phyloP scores from a whole-genome alignment of 2,113 vertebrate genomes.

The Verasper variegatus region DNA sequence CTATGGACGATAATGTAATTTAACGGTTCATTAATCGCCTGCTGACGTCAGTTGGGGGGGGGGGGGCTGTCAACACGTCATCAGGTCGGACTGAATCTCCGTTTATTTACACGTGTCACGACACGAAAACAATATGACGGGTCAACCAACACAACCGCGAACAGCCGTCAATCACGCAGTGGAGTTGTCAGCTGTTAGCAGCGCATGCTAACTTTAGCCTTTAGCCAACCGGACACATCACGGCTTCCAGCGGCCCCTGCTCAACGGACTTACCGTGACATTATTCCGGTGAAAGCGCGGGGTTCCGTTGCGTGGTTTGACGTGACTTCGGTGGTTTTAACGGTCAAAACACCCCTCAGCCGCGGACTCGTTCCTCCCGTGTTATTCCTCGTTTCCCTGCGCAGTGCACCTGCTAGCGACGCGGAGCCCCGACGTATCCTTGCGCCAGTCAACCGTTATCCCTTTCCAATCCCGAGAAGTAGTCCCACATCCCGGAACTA shows the following conservation, averaged over 20 bases:
- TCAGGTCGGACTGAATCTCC: neutral
- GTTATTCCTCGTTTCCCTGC: conserved; percentile 30
- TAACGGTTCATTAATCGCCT: conserved; percentile 27
- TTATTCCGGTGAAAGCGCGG: conserved; percentile 21
- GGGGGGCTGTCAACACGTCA: no score
- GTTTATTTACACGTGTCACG: neutral
- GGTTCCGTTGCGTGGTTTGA: neutral
- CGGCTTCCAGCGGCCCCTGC: neutral
- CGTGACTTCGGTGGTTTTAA: neutral
- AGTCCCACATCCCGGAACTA: conserved; percentile 76
- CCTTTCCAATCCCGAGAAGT: conserved; percentile 39
- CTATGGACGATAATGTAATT: neutral
- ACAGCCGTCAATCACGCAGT: neutral
- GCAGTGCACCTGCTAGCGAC: conserved; percentile 72
- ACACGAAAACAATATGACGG: neutral
- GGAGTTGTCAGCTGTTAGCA: conserved; percentile 67
- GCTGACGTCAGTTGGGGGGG: conserved; percentile 47
- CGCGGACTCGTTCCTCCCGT: conserved; percentile 18
- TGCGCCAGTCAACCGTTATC: conserved; percentile 36
- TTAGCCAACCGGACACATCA: conserved; percentile 34
- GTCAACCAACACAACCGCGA: neutral
- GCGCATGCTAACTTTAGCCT: conserved; percentile 51
- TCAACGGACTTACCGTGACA: conserved; percentile 61
- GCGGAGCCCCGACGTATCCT: conserved; percentile 63
- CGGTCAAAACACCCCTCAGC: neutral